Percentiles rank a stretch among this genome's conserved stretches.
Conservation (phyloP, 2,113 vertebrate species). For the Opisthocomus hoazin region DNA sequence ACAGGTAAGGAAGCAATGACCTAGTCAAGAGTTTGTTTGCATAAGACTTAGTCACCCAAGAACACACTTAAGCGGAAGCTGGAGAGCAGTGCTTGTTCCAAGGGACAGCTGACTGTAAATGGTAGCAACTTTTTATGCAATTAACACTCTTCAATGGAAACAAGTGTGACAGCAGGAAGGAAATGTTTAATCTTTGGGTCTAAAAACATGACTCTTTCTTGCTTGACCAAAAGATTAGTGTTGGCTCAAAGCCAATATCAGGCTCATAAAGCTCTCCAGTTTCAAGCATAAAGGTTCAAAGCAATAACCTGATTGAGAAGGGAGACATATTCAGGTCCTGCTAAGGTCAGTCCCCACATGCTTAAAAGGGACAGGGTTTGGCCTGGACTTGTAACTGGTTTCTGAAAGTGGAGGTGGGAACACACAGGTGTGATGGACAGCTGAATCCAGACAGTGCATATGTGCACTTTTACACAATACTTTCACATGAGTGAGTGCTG, state of each 20-base stretch:
- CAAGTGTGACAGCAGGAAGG: neutral
- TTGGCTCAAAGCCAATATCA: neutral
- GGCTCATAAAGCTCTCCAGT: neutral
- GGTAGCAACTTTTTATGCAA: neutral
- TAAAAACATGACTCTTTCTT: neutral
- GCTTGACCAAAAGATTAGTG: neutral
- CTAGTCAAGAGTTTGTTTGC: neutral
- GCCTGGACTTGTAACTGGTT: neutral
- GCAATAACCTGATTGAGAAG: neutral
- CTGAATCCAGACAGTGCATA: neutral
- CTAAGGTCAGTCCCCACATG: neutral
- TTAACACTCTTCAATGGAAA: neutral
- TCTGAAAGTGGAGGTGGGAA: neutral
- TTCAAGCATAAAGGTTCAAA: neutral
- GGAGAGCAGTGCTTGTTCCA: neutral
- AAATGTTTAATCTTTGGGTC: neutral
- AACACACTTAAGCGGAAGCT: neutral
- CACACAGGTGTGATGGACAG: neutral
- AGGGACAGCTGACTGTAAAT: neutral
- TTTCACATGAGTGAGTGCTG: neutral
- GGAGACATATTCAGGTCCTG: neutral
- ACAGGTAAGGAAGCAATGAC: neutral
- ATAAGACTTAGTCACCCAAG: neutral
- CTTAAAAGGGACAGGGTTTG: neutral
- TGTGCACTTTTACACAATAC: neutral